Evolutionary conservation across 2,797 vertebrate species (phyloP).

Genomic region (Hoplostethus atlanticus): DNA sequence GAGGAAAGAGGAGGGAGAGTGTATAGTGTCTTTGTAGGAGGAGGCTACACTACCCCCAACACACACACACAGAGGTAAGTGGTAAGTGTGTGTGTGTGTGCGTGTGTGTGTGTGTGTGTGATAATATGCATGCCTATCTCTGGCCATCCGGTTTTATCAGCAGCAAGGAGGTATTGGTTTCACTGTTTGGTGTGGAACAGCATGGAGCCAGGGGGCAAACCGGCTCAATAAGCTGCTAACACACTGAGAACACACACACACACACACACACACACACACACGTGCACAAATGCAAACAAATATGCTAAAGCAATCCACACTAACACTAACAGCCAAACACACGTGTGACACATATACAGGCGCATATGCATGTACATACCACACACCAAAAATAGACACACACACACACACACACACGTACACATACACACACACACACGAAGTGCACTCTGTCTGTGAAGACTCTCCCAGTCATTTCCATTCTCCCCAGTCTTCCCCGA

Average conservation of each 20-base stretch:
- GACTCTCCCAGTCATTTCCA: slow-evolving; percentile 42
- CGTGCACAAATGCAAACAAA: slow-evolving; percentile 43
- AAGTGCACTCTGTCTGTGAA: slow-evolving; percentile 51
- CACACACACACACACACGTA: slow-evolving; percentile 3
- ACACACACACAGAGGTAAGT: slow-evolving; percentile 12
- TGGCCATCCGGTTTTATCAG: slow-evolving; percentile 77
- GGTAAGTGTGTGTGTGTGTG: slow-evolving; percentile 22
- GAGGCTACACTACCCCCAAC: slow-evolving; percentile 60
- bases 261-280: slow-evolving; percentile 16
- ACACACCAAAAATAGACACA: not conserved
- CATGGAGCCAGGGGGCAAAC: slow-evolving; percentile 72
- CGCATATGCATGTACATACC: slow-evolving; percentile 10
- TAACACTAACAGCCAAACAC: slow-evolving; percentile 7
- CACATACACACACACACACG: not conserved
- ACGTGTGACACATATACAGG: slow-evolving; percentile 5
- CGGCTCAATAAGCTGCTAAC: slow-evolving; percentile 75
- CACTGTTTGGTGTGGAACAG: slow-evolving; percentile 75
- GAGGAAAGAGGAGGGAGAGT: slow-evolving; percentile 70
- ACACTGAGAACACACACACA: slow-evolving; percentile 32
- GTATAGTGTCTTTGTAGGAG: slow-evolving; percentile 70
- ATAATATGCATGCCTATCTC: slow-evolving; percentile 82
- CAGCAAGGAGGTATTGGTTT: slow-evolving; percentile 77
- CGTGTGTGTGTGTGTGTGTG: slow-evolving; percentile 19
- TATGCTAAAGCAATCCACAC: slow-evolving; percentile 31
- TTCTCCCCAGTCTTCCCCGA: slow-evolving; percentile 33